Conservation (phyloP, 2,113 vertebrate genomes). For the Cottus gobio region DNA sequence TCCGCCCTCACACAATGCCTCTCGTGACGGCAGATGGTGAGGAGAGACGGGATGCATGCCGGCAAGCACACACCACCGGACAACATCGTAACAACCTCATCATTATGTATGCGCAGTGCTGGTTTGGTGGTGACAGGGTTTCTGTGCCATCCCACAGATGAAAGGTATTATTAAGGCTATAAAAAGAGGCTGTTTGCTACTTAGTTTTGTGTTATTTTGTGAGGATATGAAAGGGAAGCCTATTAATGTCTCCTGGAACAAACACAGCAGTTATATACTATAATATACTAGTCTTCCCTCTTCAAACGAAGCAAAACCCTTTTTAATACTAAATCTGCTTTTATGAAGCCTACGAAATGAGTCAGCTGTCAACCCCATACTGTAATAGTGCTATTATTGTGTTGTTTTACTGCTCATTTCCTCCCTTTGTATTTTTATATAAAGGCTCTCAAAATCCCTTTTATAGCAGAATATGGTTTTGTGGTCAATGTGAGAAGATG, state of each 20-base stretch:
- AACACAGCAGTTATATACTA: background rate
- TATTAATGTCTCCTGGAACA: slow-evolving; percentile 5
- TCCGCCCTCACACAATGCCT: slow-evolving; percentile 30
- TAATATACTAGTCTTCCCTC: background rate
- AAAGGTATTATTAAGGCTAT: background rate
- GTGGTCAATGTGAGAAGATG: background rate
- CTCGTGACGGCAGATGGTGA: slow-evolving; percentile 45
- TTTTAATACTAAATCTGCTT: slow-evolving; percentile 14
- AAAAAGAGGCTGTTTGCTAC: background rate
- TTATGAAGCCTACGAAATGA: background rate
- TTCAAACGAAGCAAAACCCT: background rate
- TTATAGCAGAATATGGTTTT: background rate
- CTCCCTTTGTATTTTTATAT: background rate
- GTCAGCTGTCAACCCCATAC: background rate
- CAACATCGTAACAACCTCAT: slow-evolving; percentile 20
- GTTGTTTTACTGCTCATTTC: background rate
- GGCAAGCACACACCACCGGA: slow-evolving; percentile 25
- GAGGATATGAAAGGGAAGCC: slow-evolving; percentile 1
- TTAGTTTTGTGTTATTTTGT: background rate
- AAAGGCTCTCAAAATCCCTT: background rate
- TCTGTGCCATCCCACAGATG: background rate
- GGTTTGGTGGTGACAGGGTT: background rate
- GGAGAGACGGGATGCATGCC: slow-evolving; percentile 26
- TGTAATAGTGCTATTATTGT: background rate
- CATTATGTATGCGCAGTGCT: slow-evolving; percentile 8